Evolutionary conservation across 2,888 invertebrate genomes (phyloP).

Genomic region (Polia nebulosa): DNA sequence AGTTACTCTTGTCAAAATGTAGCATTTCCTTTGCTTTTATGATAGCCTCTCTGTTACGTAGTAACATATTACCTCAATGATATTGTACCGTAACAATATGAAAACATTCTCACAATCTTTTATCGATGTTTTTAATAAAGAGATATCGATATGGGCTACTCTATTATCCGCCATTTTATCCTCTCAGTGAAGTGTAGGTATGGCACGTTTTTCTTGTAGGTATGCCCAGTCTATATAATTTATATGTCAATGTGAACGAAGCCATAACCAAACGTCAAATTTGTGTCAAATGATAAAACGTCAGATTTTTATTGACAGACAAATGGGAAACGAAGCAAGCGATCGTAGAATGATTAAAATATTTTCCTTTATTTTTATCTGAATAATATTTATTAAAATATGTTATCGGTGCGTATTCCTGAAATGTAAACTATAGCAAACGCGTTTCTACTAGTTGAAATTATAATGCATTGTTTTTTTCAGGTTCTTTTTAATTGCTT

Average conservation of each 20-base stretch:
- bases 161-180: no score
- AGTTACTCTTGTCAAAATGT: no score
- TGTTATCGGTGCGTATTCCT: constrained; percentile 62
- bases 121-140: no score
- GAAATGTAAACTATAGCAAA: constrained; percentile 4
- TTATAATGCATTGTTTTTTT: constrained; percentile 61
- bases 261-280: constrained; percentile 19
- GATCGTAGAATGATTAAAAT: constrained; percentile 58
- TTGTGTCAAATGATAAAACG: background rate
- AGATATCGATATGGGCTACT: no score
- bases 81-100: no score
- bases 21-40: no score
- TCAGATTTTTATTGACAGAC: constrained; percentile 22
- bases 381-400: constrained; percentile 60
- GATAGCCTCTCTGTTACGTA: no score
- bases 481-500: constrained; percentile 76
- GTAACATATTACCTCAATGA: no score
- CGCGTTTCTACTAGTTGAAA: background rate
- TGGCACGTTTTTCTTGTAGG: no score
- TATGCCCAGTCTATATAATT: no score
- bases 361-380: constrained; percentile 49
- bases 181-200: no score
- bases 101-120: no score
- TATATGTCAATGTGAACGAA: constrained; percentile 19
- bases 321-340: constrained; percentile 40